Base-by-base conservation (phyloP, 2,113 vertebrate genomes). In the Psilopogon haemacephalus region DNA sequence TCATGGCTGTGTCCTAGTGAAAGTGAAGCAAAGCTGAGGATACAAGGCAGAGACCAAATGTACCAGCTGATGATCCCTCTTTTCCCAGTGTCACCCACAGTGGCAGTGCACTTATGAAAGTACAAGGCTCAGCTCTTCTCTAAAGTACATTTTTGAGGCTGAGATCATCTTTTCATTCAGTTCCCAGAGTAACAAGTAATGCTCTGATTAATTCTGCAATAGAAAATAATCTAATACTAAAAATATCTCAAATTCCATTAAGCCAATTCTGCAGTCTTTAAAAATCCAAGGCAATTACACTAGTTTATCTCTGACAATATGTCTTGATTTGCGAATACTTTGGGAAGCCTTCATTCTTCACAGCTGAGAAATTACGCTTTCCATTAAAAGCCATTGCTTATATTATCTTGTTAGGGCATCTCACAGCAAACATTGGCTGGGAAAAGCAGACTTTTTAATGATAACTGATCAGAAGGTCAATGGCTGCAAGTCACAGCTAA, bases 151-250 rank as follows among this genome's bases (percentile, higher is more conserved):
- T 92, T 95, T 63, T 80, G 81, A 86, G 59, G 35, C 82, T 91
- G 84, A 92, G 59, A 94, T 80, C 37, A 89, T 88, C 69, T 90
- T 85, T 91, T 88, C 72, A 48, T 69, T 93, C 79, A 88, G 85
- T 68, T 95, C 93, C 94, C 89, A 87, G 91, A 83, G 82, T 85
- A 91, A 94, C 92, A 94, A 93, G 82, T 89, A 93, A 83, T 63
- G 85, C 75, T 94, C 87, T 91, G 93, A 94, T 94, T 93, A 96
- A 92, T 95, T 95, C 82, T 69, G 56, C 0, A 5, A 80, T 33
- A 88, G 93, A 93, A 96, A 96, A 95, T 94, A 94, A 95, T 79
- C 71, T 82, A 94, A 93, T 90, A 90, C 94, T 95, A 96, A 96
- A 92, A 95, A 96, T 94, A 96, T 58, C 94, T 92, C 93, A 80